A percentile compares a stretch with the other conserved stretches of the same genome.
These are phyloP conservation scores for Cyanoderma ruficeps DNA, from an alignment of 2,113 vertebrate genomes.

Conservation along the genomic window DNA sequence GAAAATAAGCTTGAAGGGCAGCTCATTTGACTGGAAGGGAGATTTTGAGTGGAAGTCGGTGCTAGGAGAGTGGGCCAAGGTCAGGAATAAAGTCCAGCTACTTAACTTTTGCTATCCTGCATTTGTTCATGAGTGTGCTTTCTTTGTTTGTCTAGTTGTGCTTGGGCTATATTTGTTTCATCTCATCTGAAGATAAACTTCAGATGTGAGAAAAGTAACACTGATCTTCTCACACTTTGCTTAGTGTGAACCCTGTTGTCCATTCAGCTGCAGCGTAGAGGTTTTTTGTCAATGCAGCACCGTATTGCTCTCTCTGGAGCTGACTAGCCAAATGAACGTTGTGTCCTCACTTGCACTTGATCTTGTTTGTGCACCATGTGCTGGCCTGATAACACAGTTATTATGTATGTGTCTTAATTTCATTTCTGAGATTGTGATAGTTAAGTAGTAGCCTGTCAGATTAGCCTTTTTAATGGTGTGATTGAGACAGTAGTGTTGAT, in stretches of 20 bases:
- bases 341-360: background rate
- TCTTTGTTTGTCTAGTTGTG: background rate
- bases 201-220: background rate
- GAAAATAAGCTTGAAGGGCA: background rate
- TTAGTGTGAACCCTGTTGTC: background rate
- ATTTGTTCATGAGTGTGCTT: background rate
- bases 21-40: background rate
- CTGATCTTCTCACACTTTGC: background rate
- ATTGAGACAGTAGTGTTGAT: background rate
- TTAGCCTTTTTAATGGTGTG: background rate
- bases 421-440: background rate
- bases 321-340: fast-evolving
- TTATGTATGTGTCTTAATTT: background rate
- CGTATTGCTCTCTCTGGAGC: background rate
- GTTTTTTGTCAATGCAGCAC: background rate
- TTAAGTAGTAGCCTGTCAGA: background rate
- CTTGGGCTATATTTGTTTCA: background rate
- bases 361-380: background rate
- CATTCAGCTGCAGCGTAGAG: background rate
- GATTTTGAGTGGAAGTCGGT: background rate
- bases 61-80: background rate
- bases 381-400: background rate
- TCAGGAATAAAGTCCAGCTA: background rate
- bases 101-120: background rate
- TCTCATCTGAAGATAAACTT: background rate